Conservation (phyloP, 2,797 vertebrate species). For the Crenichthys baileyi region DNA sequence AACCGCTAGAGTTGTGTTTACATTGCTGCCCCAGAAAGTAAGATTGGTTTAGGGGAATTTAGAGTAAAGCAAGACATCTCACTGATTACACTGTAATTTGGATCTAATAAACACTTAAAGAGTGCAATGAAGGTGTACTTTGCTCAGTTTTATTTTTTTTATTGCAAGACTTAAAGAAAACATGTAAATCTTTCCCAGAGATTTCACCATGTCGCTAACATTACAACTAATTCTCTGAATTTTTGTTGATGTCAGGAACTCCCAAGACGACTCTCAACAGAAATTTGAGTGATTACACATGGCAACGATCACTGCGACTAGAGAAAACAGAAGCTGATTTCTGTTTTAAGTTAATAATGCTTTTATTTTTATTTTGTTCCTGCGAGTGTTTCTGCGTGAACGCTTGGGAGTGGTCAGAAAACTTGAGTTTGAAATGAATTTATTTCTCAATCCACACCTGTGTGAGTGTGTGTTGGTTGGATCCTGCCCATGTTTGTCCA, state of each 20-base stretch:
- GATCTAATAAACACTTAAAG: conserved; percentile 58
- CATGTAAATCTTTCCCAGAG: neutral
- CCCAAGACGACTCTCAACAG: conserved; percentile 29
- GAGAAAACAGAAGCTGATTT: conserved; percentile 43
- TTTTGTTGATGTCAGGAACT: conserved; percentile 54
- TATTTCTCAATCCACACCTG: conserved; percentile 29
- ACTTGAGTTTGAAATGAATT: conserved; percentile 41
- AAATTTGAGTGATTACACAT: conserved; percentile 55
- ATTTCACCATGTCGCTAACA: conserved; percentile 28
- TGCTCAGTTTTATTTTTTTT: conserved; percentile 42
- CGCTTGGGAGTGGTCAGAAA: conserved; percentile 25
- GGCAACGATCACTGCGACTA: conserved; percentile 45
- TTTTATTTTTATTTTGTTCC: conserved; percentile 12
- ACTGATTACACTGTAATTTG: conserved; percentile 60
- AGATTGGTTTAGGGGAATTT: conserved; percentile 53
- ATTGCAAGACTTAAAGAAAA: conserved; percentile 36
- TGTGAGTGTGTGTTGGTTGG: conserved; percentile 5
- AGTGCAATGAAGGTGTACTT: conserved; percentile 40
- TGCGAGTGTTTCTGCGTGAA: neutral
- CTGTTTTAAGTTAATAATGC: conserved; percentile 43
- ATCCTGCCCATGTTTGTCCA: conserved; percentile 49
- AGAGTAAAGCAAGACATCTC: conserved; percentile 54
- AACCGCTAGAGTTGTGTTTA: conserved; percentile 51
- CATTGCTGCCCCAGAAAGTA: conserved; percentile 35
- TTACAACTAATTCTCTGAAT: conserved; percentile 39